Conservation (phyloP, 1,140 invertebrate genomes). For the Copidosoma floridanum region DNA sequence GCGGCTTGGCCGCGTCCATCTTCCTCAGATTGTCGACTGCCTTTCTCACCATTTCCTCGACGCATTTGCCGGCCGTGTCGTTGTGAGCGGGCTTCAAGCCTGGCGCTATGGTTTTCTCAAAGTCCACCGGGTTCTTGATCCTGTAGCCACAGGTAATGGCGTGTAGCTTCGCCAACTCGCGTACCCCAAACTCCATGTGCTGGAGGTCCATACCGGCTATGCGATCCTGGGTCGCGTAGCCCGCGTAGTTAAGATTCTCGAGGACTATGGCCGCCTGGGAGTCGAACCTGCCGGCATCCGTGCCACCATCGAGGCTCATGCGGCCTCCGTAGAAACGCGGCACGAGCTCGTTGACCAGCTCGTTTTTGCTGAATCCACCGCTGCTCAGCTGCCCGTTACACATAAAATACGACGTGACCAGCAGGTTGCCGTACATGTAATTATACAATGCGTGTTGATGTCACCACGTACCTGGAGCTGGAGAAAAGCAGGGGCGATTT, state of each 20-base stretch:
- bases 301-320: conserved; percentile 52
- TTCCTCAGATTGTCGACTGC: conserved; percentile 36
- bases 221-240: conserved; percentile 58
- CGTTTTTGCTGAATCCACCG: conserved; percentile 46
- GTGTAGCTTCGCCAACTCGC: conserved; percentile 59
- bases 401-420: too few species aligned
- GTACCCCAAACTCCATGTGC: conserved; percentile 55
- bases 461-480: conserved; percentile 38
- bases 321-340: conserved; percentile 59
- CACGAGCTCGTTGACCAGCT: conserved; percentile 49
- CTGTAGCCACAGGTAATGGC: conserved; percentile 58
- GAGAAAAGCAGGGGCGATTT: conserved; percentile 54
- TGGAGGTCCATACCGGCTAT: conserved; percentile 55
- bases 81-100: conserved; percentile 25
- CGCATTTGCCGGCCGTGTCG: conserved; percentile 36
- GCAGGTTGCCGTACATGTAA: background rate
- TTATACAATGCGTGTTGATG: too few species aligned
- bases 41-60: conserved; percentile 44
- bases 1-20: conserved; percentile 35
- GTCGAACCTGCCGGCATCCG: conserved; percentile 56
- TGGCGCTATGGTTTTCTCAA: conserved; percentile 44
- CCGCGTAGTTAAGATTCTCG: conserved; percentile 59
- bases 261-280: conserved; percentile 59
- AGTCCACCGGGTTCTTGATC: conserved; percentile 55
- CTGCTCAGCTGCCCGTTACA: conserved; percentile 56